Evolutionary conservation across 2,113 vertebrate species (phyloP).

Genomic region (Agapornis roseicollis): DNA sequence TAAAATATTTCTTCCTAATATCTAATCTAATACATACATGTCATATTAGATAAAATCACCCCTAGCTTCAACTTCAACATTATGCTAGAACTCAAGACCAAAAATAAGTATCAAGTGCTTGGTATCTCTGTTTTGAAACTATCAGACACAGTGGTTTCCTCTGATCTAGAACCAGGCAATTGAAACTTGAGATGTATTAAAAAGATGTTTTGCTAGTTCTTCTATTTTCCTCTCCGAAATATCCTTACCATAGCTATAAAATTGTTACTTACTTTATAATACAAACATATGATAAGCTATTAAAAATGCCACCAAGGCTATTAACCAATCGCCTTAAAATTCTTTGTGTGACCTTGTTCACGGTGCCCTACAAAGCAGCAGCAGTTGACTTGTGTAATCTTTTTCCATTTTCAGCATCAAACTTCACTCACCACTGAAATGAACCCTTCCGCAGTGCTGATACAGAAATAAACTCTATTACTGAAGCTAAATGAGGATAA

Average conservation of each 20-base stretch:
- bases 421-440: conserved; percentile 9
- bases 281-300: background rate
- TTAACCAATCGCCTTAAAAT: background rate
- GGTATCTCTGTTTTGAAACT: background rate
- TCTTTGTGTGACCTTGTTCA: conserved; percentile 23
- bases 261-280: background rate
- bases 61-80: background rate
- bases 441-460: background rate
- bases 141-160: background rate
- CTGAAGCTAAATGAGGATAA: conserved; percentile 20
- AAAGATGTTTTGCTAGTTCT: background rate
- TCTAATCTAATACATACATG: background rate
- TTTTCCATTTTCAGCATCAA: conserved; percentile 62
- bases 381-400: conserved; percentile 30
- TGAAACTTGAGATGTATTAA: background rate
- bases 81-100: background rate
- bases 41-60: background rate
- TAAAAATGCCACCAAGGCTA: background rate
- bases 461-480: conserved; percentile 58
- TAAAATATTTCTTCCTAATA: background rate
- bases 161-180: background rate
- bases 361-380: conserved; percentile 4
- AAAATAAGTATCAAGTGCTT: background rate
- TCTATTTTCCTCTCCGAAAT: background rate
- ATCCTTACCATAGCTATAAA: background rate